Conservation (phyloP, 2,797 vertebrate species). For the Nothura maculosa region DNA sequence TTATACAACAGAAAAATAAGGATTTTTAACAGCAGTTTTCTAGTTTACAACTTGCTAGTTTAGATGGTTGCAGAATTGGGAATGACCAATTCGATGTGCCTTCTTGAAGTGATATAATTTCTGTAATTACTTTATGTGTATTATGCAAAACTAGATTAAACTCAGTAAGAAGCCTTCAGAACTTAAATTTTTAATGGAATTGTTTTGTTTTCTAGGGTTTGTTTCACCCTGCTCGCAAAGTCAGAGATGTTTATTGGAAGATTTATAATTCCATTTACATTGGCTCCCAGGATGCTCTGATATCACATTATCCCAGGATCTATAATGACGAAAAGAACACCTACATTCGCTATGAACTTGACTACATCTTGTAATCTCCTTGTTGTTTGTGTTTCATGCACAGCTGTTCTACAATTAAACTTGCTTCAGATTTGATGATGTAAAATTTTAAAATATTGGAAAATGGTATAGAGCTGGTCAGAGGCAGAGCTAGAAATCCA, state of each 20-base stretch:
- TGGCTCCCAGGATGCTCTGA: slow-evolving; percentile 97
- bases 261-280: slow-evolving; percentile 99
- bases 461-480: slow-evolving; percentile 80
- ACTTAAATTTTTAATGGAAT: not conserved
- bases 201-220: slow-evolving; percentile 86
- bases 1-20: not conserved
- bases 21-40: not conserved
- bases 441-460: slow-evolving; percentile 80
- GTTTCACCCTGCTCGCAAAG: slow-evolving; percentile 98
- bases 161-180: not conserved
- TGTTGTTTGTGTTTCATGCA: slow-evolving; percentile 80
- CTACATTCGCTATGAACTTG: slow-evolving; percentile 96
- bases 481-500: slow-evolving; percentile 81
- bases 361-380: slow-evolving; percentile 93
- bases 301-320: slow-evolving; percentile 97
- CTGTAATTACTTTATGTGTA: not conserved
- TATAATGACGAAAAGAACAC: slow-evolving; percentile 98
- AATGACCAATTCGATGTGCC: not conserved
- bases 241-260: slow-evolving; percentile 99
- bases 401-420: slow-evolving; percentile 82
- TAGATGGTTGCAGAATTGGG: not conserved
- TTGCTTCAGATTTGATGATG: slow-evolving; percentile 81
- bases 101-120: not conserved
- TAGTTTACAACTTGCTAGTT: not conserved
- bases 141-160: not conserved